Evolutionary conservation across 2,797 vertebrate species (phyloP).

Genomic region (Danio aesculapii): DNA sequence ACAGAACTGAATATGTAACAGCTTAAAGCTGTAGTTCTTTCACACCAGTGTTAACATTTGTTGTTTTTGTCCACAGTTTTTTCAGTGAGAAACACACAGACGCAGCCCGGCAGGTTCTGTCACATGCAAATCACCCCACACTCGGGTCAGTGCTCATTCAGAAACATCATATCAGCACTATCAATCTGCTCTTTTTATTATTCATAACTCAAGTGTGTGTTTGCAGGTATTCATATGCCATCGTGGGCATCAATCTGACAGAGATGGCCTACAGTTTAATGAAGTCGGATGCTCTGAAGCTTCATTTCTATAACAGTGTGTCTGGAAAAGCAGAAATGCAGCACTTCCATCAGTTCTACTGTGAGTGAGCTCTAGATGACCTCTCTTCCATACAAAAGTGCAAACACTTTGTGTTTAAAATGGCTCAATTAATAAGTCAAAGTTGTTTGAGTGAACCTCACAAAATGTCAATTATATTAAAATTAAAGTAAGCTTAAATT

Average conservation of each 20-base stretch:
- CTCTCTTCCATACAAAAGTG: too few relatives aligned
- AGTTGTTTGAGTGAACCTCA: too few relatives aligned
- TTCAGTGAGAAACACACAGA: conserved; percentile 94
- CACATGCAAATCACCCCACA: conserved; percentile 92
- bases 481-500: too few relatives aligned
- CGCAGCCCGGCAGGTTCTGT: conserved; percentile 88
- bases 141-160: conserved; percentile 84
- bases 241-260: conserved; percentile 98
- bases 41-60: background rate
- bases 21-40: too few relatives aligned
- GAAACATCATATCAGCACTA: background rate
- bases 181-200: too few relatives aligned
- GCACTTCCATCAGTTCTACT: conserved; percentile 95
- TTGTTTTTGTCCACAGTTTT: conserved; percentile 79
- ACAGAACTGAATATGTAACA: too few relatives aligned
- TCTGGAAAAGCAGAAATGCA: conserved; percentile 82
- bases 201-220: too few relatives aligned
- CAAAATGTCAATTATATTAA: too few relatives aligned
- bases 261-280: conserved; percentile 98
- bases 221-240: conserved; percentile 95
- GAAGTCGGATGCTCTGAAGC: conserved; percentile 88
- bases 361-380: conserved; percentile 78
- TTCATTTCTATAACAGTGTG: conserved; percentile 91
- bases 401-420: too few relatives aligned
- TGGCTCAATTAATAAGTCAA: too few relatives aligned